Evolutionary conservation across 2,888 invertebrate genomes (phyloP).

Genomic region (Drosophila ezoana): DNA sequence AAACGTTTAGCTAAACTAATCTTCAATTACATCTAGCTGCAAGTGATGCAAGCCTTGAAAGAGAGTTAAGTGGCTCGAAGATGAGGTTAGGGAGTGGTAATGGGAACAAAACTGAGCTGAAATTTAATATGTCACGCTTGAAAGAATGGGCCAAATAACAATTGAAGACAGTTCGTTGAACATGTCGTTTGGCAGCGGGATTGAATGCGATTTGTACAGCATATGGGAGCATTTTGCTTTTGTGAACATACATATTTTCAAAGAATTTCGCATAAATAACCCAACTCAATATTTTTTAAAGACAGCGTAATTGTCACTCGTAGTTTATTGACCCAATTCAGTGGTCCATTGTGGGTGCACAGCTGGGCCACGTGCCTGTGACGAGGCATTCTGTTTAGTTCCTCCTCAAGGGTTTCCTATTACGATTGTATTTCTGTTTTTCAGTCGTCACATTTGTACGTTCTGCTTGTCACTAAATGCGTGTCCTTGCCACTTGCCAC

Average conservation of each 20-base stretch:
- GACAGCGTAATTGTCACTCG: slow-evolving; percentile 15
- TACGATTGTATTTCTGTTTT: slow-evolving; percentile 39
- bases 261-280: neutral
- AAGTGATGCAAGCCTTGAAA: no score
- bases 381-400: slow-evolving; percentile 3
- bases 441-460: slow-evolving; percentile 30
- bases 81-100: no score
- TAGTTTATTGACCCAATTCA: slow-evolving; percentile 35
- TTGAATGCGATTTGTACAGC: neutral
- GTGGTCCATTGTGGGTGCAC: slow-evolving; percentile 15
- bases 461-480: slow-evolving; percentile 57
- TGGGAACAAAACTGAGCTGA: no score
- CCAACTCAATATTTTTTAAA: slow-evolving; percentile 13
- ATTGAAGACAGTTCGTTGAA: neutral
- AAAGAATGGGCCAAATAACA: no score
- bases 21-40: no score
- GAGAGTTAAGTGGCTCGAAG: no score
- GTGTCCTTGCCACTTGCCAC: slow-evolving; percentile 55
- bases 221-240: neutral
- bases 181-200: no score
- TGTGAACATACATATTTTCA: neutral
- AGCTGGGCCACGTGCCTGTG: slow-evolving; percentile 25
- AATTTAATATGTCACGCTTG: neutral
- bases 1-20: no score
- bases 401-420: slow-evolving; percentile 26